phyloP scores from a whole-genome alignment of 2,113 vertebrate genomes.

The Microcebus jonahi region DNA sequence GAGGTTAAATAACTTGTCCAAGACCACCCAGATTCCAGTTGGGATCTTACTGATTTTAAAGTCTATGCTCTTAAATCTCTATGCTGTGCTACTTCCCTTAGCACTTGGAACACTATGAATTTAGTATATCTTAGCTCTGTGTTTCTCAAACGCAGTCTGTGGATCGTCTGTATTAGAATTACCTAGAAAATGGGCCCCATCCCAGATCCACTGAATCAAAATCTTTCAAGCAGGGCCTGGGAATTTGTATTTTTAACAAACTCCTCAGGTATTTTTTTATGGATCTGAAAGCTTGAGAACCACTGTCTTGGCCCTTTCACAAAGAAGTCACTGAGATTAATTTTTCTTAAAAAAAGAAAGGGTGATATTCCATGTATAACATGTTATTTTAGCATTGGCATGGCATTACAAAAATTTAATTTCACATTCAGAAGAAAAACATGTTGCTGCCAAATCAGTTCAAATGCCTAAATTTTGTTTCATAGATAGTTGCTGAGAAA shows the following conservation, averaged over 20 bases:
- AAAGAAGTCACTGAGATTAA: conserved; percentile 70
- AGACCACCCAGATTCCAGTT: conserved; percentile 15
- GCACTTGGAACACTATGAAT: not conserved
- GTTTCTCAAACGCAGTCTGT: conserved; percentile 16
- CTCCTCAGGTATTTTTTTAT: conserved; percentile 2
- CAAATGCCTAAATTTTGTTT: conserved; percentile 82
- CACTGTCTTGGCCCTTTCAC: conserved; percentile 66
- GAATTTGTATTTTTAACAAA: conserved; percentile 37
- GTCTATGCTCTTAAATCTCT: conserved; percentile 31
- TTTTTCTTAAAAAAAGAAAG: conserved; percentile 68
- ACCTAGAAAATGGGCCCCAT: not conserved
- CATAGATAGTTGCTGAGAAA: conserved; percentile 79
- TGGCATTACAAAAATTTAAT: conserved; percentile 81
- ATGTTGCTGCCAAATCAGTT: conserved; percentile 81
- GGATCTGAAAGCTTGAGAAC: conserved; percentile 63
- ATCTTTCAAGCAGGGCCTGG: not conserved
- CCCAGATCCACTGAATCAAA: not conserved
- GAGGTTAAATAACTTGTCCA: conserved; percentile 33
- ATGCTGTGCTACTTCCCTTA: conserved; percentile 6
- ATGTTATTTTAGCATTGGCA: conserved; percentile 81
- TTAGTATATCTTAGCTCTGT: not conserved
- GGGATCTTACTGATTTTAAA: conserved; percentile 45
- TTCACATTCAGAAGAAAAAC: conserved; percentile 80
- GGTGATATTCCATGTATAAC: conserved; percentile 78
- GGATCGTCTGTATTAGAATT: conserved; percentile 1